A percentile compares a stretch with the other conserved stretches of the same genome.
These are phyloP conservation scores for Himantopus leucocephalus DNA, from an alignment of 2,113 vertebrate species.

Conservation along the genomic window DNA sequence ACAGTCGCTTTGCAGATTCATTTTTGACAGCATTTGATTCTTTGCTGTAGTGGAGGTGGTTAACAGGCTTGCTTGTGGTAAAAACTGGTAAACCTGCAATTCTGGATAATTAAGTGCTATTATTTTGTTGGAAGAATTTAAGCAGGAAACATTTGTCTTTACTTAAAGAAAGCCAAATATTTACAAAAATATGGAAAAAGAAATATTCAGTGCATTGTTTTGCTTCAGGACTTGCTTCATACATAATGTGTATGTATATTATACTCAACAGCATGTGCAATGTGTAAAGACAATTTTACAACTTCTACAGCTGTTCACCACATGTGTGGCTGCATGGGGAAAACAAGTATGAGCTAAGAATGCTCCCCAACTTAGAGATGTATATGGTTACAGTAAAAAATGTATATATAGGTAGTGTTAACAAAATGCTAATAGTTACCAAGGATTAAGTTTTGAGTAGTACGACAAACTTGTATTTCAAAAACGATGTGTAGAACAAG, in stretches of 20 bases:
- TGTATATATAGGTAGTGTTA: neutral
- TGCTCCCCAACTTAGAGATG: slow-evolving; percentile 14
- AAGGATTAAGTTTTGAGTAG: slow-evolving; percentile 24
- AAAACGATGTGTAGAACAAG: neutral
- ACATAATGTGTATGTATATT: neutral
- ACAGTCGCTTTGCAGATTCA: slow-evolving; percentile 18
- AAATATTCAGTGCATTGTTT: neutral
- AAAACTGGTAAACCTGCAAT: neutral
- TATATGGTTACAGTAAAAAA: slow-evolving; percentile 51
- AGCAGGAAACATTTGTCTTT: neutral
- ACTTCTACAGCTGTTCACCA: slow-evolving; percentile 71
- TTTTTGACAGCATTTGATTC: slow-evolving; percentile 16
- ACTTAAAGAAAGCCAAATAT: neutral
- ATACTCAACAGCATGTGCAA: neutral
- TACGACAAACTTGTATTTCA: neutral
- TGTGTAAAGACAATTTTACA: slow-evolving; percentile 38
- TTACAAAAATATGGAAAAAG: neutral
- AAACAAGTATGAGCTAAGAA: slow-evolving; percentile 59
- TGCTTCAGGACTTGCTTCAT: neutral
- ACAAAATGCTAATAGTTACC: slow-evolving; percentile 4
- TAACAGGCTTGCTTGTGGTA: neutral
- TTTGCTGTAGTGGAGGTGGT: neutral
- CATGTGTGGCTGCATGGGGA: slow-evolving; percentile 58
- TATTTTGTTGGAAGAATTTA: neutral
- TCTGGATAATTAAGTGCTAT: neutral